These are phyloP conservation scores for Brachypteracias leptosomus DNA, from an alignment of 2,113 vertebrate genomes.

Conservation along the genomic window DNA sequence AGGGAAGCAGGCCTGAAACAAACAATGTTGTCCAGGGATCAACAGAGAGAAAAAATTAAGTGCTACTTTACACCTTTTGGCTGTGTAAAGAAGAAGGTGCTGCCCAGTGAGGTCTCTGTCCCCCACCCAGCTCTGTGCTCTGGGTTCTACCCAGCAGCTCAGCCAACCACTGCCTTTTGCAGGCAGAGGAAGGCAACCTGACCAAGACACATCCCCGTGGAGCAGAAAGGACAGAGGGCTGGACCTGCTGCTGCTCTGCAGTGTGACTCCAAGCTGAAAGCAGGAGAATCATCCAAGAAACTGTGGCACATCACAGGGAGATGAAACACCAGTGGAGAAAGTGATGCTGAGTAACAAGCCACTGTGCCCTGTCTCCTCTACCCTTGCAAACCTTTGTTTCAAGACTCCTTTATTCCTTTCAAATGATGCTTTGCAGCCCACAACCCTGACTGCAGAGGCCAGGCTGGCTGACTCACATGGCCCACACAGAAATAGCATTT, in stretches of 20 bases:
- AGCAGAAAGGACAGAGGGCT: neutral
- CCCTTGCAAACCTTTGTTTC: neutral
- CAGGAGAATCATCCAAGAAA: neutral
- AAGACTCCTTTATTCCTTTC: neutral
- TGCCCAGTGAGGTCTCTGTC: neutral
- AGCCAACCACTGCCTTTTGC: neutral
- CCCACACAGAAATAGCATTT: neutral
- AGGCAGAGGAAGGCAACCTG: neutral
- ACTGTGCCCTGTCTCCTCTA: neutral
- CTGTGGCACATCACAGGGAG: neutral
- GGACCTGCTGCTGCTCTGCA: neutral
- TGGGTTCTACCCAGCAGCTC: neutral
- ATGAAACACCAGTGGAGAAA: neutral
- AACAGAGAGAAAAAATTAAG: neutral
- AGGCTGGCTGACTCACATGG: neutral
- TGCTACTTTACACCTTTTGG: neutral
- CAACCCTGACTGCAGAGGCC: neutral
- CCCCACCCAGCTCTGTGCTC: neutral
- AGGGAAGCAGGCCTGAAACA: neutral
- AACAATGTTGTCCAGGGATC: neutral
- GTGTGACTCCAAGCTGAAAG: neutral
- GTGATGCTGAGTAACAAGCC: neutral
- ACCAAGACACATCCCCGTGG: fast-evolving
- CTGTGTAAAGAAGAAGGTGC: neutral
- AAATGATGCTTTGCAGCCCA: neutral